phyloP scores from a whole-genome alignment of 2,113 vertebrate genomes.

The Prionailurus bengalensis region DNA sequence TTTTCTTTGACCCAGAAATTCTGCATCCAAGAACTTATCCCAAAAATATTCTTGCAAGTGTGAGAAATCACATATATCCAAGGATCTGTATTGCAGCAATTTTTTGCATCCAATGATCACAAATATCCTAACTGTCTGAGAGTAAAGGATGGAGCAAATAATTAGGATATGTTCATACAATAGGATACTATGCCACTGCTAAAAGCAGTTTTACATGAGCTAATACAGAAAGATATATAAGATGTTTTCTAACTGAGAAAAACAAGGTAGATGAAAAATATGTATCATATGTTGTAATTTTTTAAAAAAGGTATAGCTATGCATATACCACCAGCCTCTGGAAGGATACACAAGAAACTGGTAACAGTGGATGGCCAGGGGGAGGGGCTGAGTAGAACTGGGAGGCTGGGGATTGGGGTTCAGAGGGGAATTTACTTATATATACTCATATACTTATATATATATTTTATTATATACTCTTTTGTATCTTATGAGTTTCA shows the following conservation, averaged over 20 bases:
- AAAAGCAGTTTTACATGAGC: not conserved
- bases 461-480: not conserved
- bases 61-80: not conserved
- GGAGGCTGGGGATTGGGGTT: not conserved
- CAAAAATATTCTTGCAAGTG: slow-evolving; percentile 34
- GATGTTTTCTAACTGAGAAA: not conserved
- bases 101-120: not conserved
- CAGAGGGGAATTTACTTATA: not conserved
- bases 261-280: not conserved
- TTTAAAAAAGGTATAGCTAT: not conserved
- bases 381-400: not conserved
- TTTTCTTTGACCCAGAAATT: slow-evolving; percentile 5
- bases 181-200: not conserved
- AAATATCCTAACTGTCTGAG: not conserved
- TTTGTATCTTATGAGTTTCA: slow-evolving; percentile 20
- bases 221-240: not conserved
- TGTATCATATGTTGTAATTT: not conserved
- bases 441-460: not conserved
- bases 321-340: not conserved
- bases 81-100: not conserved
- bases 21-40: not conserved
- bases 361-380: not conserved
- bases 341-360: not conserved
- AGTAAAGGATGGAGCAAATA: not conserved
- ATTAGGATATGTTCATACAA: not conserved